Evolutionary conservation across 2,113 vertebrate genomes (phyloP).

Genomic region (Dipodomys stephensi): DNA sequence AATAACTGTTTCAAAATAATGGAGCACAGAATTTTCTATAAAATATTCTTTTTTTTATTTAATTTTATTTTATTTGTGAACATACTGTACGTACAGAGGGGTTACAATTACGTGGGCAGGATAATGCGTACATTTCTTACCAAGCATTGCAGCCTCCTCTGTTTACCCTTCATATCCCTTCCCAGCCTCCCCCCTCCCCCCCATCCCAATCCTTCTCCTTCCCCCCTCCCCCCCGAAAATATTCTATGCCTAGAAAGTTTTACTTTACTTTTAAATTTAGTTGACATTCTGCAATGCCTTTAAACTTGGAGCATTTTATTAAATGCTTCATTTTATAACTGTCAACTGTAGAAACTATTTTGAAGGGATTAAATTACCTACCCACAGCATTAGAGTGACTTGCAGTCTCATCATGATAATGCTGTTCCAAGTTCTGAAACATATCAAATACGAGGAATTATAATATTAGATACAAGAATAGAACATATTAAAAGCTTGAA

Average conservation of each 20-base stretch:
- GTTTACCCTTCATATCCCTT: too few relatives aligned
- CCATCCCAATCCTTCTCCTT: too few relatives aligned
- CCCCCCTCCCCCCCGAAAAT: too few relatives aligned
- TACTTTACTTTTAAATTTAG: slow-evolving; percentile 34
- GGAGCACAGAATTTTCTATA: slow-evolving; percentile 4
- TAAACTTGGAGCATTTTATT: slow-evolving; percentile 30
- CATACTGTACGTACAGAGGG: too few relatives aligned
- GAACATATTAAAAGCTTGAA: slow-evolving; percentile 7
- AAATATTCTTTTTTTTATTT: too few relatives aligned
- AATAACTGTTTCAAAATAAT: slow-evolving; percentile 45
- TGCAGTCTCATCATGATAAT: neutral
- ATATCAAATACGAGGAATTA: neutral
- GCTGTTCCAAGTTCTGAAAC: neutral
- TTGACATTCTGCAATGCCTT: neutral
- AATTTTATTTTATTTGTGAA: too few relatives aligned
- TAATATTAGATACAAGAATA: slow-evolving; percentile 20
- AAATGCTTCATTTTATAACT: neutral
- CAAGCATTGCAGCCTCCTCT: too few relatives aligned
- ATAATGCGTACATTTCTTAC: too few relatives aligned
- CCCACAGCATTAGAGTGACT: neutral
- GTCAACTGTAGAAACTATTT: neutral
- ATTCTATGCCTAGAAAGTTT: slow-evolving; percentile 23
- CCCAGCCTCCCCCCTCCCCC: too few relatives aligned
- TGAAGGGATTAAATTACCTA: neutral
- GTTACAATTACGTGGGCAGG: too few relatives aligned